Evolutionary conservation across 2,113 vertebrate species (phyloP).

Genomic region (Eonycteris spelaea): DNA sequence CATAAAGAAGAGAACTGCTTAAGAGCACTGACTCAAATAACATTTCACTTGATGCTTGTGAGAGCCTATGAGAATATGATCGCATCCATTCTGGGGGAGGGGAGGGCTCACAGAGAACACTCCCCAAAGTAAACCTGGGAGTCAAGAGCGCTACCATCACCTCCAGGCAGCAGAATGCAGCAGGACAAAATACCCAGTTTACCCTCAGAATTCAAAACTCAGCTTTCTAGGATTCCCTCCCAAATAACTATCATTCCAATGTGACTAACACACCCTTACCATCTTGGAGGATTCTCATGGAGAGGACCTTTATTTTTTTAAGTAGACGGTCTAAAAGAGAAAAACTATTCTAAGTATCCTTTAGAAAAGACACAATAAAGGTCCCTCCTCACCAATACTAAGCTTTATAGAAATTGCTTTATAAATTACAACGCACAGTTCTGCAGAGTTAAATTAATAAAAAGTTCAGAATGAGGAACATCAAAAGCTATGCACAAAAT

Average conservation of each 20-base stretch:
- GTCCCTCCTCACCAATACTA: neutral
- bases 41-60: neutral
- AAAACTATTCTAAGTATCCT: neutral
- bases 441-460: conserved; percentile 4
- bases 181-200: neutral
- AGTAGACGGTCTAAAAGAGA: neutral
- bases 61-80: neutral
- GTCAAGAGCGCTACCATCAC: neutral
- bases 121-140: neutral
- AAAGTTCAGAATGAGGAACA: neutral
- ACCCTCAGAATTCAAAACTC: neutral
- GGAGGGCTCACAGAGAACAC: neutral
- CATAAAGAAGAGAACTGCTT: neutral
- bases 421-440: neutral
- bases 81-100: neutral
- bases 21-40: neutral
- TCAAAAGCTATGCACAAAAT: neutral
- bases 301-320: neutral
- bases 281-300: neutral
- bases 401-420: neutral
- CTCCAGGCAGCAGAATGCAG: neutral
- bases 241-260: neutral
- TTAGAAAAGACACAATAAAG: neutral
- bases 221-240: neutral
- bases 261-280: neutral